phyloP scores from a whole-genome alignment of 2,113 vertebrate species.

The Accipiter cooperii region DNA sequence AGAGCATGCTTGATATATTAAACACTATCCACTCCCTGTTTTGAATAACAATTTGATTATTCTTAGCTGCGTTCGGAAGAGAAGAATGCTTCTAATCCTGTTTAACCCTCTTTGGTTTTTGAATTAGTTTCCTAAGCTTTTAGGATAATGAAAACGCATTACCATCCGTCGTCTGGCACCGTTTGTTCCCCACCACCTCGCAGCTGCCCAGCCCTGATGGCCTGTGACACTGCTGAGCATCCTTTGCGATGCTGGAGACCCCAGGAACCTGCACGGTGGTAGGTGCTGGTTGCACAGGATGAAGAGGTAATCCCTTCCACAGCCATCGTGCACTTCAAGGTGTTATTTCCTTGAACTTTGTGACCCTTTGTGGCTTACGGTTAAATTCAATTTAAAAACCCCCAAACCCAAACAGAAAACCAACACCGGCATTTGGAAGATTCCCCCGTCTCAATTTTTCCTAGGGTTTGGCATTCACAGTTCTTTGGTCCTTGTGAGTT shows the following conservation, averaged over 20 bases:
- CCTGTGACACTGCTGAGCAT: background rate
- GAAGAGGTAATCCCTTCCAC: background rate
- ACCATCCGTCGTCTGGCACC: background rate
- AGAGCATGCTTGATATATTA: background rate
- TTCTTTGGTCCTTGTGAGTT: background rate
- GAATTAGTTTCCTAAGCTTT: constrained; percentile 30
- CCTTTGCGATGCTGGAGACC: accelerated
- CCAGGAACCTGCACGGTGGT: accelerated
- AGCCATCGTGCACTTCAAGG: accelerated
- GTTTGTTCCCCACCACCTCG: background rate
- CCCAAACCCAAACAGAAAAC: background rate
- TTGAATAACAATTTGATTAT: constrained; percentile 26
- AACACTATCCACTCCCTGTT: background rate
- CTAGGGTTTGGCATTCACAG: background rate
- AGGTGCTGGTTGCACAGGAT: background rate
- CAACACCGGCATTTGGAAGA: background rate
- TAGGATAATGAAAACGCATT: constrained; percentile 9
- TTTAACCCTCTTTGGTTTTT: constrained; percentile 36
- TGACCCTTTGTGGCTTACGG: background rate
- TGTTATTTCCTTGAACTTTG: background rate
- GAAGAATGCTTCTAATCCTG: constrained; percentile 1
- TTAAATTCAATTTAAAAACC: background rate
- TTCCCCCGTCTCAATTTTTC: accelerated
- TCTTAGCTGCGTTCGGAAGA: background rate
- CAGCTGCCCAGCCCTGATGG: background rate